phyloP scores from a whole-genome alignment of 2,113 vertebrate species.

The Chionis minor region DNA sequence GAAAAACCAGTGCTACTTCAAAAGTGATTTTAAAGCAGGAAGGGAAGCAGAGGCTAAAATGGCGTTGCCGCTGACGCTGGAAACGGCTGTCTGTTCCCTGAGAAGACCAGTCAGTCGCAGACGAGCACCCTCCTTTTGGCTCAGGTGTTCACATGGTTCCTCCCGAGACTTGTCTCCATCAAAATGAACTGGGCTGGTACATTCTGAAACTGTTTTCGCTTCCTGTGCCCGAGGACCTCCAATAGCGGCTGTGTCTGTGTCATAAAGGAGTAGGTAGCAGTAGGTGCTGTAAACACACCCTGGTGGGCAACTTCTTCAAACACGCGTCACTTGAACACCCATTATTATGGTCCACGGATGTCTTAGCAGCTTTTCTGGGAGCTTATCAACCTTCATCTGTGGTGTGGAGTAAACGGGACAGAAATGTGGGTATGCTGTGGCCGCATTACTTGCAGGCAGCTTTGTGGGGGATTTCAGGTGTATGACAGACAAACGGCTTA shows the following conservation, averaged over 20 bases:
- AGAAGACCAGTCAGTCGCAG: background rate
- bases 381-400: background rate
- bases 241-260: fast-evolving
- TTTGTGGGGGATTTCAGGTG: background rate
- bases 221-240: background rate
- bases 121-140: background rate
- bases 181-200: background rate
- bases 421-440: background rate
- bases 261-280: background rate
- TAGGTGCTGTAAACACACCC: background rate
- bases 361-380: background rate
- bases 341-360: background rate
- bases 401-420: background rate
- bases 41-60: background rate
- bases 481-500: background rate
- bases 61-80: fast-evolving
- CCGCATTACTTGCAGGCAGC: background rate
- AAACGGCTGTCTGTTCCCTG: background rate
- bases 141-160: background rate
- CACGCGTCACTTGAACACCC: background rate
- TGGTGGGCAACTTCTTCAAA: background rate
- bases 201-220: background rate
- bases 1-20: background rate
- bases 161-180: background rate
- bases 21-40: background rate